A percentile compares a stretch with the other conserved stretches of the same genome.
Evolutionary conservation across 2,797 vertebrate species (phyloP).

Genomic region (Tenualosa thibaudeaui): DNA sequence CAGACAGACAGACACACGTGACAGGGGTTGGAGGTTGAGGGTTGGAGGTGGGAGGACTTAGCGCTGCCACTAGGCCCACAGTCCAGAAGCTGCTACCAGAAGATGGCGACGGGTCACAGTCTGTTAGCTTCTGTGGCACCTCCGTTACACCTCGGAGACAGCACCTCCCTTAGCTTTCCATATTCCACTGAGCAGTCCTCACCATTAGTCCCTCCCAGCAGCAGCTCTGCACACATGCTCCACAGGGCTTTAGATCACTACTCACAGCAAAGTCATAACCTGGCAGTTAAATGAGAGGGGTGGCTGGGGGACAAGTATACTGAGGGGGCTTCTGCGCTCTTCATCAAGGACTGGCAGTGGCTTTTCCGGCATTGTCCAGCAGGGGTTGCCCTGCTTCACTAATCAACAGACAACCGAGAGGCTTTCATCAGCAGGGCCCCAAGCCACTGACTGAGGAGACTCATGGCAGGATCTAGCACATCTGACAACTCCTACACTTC

Average conservation of each 20-base stretch:
- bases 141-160: too few relatives aligned
- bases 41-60: background rate
- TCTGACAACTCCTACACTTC: background rate
- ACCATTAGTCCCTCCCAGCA: background rate
- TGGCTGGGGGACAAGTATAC: background rate
- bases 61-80: background rate
- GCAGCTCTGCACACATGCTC: background rate
- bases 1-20: background rate
- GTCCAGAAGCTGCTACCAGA: background rate
- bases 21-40: background rate
- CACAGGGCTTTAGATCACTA: conserved; percentile 17
- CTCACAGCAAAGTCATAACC: conserved; percentile 7
- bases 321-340: background rate
- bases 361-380: background rate
- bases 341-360: background rate
- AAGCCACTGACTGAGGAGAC: background rate
- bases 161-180: background rate
- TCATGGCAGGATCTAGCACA: background rate
- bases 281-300: background rate
- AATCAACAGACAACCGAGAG: background rate
- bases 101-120: background rate
- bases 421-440: background rate
- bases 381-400: background rate
- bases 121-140: background rate
- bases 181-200: background rate